Evolutionary conservation across 2,888 invertebrate species (phyloP).

Genomic region (Lasioglossum malachurum): DNA sequence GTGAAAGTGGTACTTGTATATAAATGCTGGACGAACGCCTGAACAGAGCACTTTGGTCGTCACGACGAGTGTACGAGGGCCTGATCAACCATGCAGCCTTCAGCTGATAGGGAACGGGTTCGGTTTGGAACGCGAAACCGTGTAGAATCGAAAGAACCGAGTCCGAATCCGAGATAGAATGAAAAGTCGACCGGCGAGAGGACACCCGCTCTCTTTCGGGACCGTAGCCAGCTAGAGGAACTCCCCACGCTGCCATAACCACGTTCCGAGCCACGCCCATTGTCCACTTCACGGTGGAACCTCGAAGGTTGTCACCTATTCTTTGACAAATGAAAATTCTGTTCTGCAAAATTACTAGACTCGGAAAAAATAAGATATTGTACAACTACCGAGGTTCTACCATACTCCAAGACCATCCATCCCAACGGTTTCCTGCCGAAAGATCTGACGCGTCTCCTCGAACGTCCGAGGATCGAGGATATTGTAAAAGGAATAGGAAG

Average conservation of each 20-base stretch:
- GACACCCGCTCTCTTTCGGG: not conserved
- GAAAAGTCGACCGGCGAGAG: not conserved
- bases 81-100: slow-evolving; percentile 82
- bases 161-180: not conserved
- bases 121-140: not conserved
- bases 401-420: not conserved
- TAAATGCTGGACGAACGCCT: slow-evolving; percentile 56
- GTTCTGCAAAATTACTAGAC: not conserved
- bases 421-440: not conserved
- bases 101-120: slow-evolving; percentile 67
- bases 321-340: not conserved
- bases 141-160: not conserved
- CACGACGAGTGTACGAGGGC: slow-evolving; percentile 72
- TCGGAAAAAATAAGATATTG: not conserved
- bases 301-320: not conserved
- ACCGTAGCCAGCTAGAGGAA: not conserved
- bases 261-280: not conserved
- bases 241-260: not conserved
- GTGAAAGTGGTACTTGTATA: slow-evolving; percentile 56
- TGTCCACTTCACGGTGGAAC: not conserved
- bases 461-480: not conserved
- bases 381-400: not conserved
- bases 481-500: too few species aligned
- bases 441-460: too few species aligned
- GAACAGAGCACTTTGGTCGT: slow-evolving; percentile 54